phyloP scores from a whole-genome alignment of 2,113 vertebrate genomes.

The Girardinichthys multiradiatus region DNA sequence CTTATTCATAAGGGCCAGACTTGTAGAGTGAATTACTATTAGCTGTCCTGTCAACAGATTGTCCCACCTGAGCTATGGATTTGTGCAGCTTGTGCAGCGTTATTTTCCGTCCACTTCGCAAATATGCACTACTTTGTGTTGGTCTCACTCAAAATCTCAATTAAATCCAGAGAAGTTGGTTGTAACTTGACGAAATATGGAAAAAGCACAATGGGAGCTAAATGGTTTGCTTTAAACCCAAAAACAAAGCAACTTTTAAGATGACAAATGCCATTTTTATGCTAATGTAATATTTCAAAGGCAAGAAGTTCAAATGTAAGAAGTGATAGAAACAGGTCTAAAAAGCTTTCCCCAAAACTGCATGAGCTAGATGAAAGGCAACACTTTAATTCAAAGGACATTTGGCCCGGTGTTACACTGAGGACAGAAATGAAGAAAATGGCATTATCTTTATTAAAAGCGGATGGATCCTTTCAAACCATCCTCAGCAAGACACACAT shows the following conservation, averaged over 20 bases:
- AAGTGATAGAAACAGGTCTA: neutral
- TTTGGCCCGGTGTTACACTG: neutral
- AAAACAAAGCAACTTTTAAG: neutral
- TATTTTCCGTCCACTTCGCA: neutral
- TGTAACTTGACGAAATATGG: neutral
- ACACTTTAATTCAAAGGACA: neutral
- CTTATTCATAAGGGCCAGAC: no score
- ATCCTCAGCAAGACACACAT: constrained; percentile 57
- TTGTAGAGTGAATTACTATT: no score
- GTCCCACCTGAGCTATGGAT: no score
- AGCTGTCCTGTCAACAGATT: no score
- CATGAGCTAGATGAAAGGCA: neutral
- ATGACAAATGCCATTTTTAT: neutral
- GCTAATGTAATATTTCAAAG: neutral
- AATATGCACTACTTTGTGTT: no score
- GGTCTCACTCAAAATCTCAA: no score
- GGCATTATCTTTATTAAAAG: constrained; percentile 80
- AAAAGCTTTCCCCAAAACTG: neutral
- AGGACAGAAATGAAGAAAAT: constrained; percentile 56
- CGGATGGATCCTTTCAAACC: constrained; percentile 68
- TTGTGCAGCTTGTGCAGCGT: no score
- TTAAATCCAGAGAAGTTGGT: no score
- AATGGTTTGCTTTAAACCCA: neutral
- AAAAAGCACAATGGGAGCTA: neutral
- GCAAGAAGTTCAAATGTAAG: constrained; percentile 1